Evolutionary conservation across 2,113 vertebrate species (phyloP).

Genomic region (human (Homo sapiens)): DNA sequence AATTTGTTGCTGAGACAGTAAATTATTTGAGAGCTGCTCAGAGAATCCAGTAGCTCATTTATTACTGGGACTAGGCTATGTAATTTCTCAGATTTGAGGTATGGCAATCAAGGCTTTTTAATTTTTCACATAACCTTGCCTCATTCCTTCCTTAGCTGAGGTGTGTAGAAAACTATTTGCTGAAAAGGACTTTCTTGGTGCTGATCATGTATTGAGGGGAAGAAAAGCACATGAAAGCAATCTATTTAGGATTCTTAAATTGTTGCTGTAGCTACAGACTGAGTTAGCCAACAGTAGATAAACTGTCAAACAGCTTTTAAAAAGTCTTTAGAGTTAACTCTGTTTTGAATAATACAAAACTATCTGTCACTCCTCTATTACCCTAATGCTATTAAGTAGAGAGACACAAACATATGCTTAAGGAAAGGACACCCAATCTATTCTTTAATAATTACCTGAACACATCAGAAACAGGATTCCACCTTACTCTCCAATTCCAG

Average conservation of each 20-base stretch:
- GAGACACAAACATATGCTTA: not conserved
- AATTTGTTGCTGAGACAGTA: slow-evolving; percentile 26
- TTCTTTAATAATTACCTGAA: slow-evolving; percentile 11
- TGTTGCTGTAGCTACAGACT: slow-evolving; percentile 29
- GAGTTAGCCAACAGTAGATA: slow-evolving; percentile 20
- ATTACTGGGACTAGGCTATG: not conserved
- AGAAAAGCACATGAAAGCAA: not conserved
- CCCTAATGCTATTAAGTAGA: not conserved
- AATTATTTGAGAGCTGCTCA: not conserved
- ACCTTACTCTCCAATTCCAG: not conserved
- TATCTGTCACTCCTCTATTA: not conserved
- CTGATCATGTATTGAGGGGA: not conserved
- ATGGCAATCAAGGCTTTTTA: slow-evolving; percentile 11
- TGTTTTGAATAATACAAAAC: slow-evolving; percentile 14
- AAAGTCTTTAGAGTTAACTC: not conserved
- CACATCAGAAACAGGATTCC: not conserved
- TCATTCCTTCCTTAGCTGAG: not conserved
- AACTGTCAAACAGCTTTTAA: not conserved
- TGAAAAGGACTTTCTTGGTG: slow-evolving; percentile 18
- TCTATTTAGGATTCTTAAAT: not conserved
- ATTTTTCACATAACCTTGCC: not conserved
- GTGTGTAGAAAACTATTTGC: not conserved
- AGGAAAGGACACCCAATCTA: slow-evolving; percentile 29
- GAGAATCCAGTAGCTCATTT: not conserved
- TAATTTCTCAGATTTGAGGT: slow-evolving; percentile 31